phyloP scores from a whole-genome alignment of 1,140 invertebrate genomes.

The Drosophila punjabiensis region DNA sequence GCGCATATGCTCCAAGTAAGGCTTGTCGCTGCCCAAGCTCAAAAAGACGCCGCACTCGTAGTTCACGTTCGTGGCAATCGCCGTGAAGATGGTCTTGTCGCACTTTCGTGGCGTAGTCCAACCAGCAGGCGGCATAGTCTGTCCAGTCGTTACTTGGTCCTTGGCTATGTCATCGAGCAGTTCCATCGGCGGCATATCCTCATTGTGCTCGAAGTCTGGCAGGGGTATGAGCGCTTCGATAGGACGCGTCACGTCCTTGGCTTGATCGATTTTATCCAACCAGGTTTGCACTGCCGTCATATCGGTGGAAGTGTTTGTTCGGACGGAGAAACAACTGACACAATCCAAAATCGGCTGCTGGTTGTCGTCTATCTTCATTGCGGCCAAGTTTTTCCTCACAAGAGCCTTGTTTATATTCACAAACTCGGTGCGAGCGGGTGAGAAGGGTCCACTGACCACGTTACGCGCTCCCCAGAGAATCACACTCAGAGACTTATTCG shows the following conservation, averaged over 20 bases:
- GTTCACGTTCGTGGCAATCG: slow-evolving; percentile 87
- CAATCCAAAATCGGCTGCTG: not conserved
- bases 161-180: slow-evolving; percentile 44
- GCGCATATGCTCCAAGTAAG: slow-evolving; percentile 86
- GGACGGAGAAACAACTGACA: not conserved
- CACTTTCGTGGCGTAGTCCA: slow-evolving; percentile 66
- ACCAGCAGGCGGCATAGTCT: slow-evolving; percentile 22
- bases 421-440: slow-evolving; percentile 31
- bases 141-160: slow-evolving; percentile 27
- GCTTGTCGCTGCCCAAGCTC: slow-evolving; percentile 85
- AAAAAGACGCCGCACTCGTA: slow-evolving; percentile 87
- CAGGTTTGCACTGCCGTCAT: not conserved
- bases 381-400: slow-evolving; percentile 20
- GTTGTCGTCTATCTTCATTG: not conserved
- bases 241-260: fast-evolving
- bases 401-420: slow-evolving; percentile 53
- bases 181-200: slow-evolving; percentile 55
- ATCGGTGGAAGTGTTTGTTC: not conserved
- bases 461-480: slow-evolving; percentile 36
- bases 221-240: not conserved
- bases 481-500: slow-evolving; percentile 24
- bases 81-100: slow-evolving; percentile 85
- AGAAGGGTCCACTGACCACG: slow-evolving; percentile 48
- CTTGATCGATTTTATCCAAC: slow-evolving; percentile 8
- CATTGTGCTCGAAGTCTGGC: slow-evolving; percentile 23